Conservation (phyloP, 2,797 vertebrate species). For the Spheniscus humboldti region DNA sequence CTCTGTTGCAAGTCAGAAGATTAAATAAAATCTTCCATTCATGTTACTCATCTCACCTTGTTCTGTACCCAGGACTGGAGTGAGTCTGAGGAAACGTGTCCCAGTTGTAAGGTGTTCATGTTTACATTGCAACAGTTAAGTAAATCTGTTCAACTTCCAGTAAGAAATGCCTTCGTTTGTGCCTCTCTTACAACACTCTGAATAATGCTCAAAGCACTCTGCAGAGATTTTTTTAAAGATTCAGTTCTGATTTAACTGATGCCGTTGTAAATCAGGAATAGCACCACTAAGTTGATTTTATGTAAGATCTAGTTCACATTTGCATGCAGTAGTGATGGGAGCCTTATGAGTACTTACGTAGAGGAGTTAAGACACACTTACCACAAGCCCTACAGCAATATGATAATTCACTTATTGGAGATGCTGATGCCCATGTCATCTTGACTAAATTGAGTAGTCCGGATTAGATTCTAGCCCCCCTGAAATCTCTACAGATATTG, state of each 20-base stretch:
- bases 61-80: neutral
- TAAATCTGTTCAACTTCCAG: neutral
- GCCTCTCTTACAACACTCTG: neutral
- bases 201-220: neutral
- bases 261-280: neutral
- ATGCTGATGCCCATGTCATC: neutral
- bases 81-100: neutral
- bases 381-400: neutral
- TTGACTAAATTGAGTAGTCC: neutral
- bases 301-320: neutral
- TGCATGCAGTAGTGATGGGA: neutral
- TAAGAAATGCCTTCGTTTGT: neutral
- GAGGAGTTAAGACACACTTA: neutral
- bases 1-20: neutral
- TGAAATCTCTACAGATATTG: neutral
- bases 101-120: neutral
- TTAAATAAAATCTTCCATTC: slow-evolving; percentile 19
- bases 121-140: neutral
- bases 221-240: neutral
- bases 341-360: neutral
- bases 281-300: neutral
- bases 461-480: neutral
- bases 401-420: neutral
- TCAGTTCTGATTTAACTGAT: neutral
- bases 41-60: neutral